Evolutionary conservation across 2,888 invertebrate genomes (phyloP), one percentile per base, ranked within the genome.

Genomic region (Standfussiana lucernea): DNA sequence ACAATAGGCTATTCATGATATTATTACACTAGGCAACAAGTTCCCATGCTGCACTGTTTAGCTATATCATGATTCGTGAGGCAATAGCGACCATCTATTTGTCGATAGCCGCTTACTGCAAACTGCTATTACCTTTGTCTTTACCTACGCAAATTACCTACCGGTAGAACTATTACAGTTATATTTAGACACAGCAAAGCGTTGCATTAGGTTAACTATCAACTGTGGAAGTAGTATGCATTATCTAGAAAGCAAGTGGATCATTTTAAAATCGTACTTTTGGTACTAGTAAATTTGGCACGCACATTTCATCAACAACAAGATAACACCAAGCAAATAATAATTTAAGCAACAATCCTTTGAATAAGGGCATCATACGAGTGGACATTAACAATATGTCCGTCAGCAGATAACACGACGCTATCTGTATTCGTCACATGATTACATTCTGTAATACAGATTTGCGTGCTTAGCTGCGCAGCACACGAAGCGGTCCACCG

Each of bases 31-130:
- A 86, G 76, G 84, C 83, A 90, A 91, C n/a, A 89, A 84, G 86
- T 92, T 93, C 91, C 89, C 91, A 91, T 83, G 89, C 89, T 90
- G 84, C 83, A 89, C 89, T 92, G 91, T 92, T 91, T 89, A 88
- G 78, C 80, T 89, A 90, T 89, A 88, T 50, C 89, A 89, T 87
- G 87, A 82, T 88, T 42, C 89, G 89, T 87, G 85, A 81, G 86
- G 88, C 89, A 91, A 89, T 89, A 91, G 88, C 84, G 86, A 86
- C 84, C 87, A 88, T 79, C 82, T 83, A 66, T 83, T 88, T 89
- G 90, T 92, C 92, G 92, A 86, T 88, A 89, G 88, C 73, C 65
- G 28, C 40, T 66, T 50, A 59, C 35, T 73, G 50, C 28, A 28
- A 50, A 50, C 28, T 73, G 59, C 28, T 35, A 59, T 37, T 40